A percentile compares a stretch with the other conserved stretches of the same genome.
These are phyloP conservation scores for Eulithis testata DNA, from an alignment of 2,888 invertebrate species.

Conservation along the genomic window DNA sequence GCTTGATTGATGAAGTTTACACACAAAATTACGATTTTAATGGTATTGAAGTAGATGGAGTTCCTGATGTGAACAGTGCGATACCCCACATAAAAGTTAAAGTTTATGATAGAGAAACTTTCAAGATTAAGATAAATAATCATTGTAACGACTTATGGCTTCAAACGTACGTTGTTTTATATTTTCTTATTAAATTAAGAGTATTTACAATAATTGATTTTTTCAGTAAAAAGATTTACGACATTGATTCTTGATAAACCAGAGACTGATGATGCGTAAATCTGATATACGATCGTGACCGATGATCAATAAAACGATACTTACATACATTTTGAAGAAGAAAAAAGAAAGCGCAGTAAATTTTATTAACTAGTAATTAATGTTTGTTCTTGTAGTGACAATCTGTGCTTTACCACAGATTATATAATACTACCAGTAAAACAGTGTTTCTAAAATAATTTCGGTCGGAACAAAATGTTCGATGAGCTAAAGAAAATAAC, in stretches of 20 bases:
- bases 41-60: constrained; percentile 24
- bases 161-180: no score
- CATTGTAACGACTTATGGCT: no score
- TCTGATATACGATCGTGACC: constrained; percentile 5
- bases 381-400: no score
- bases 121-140: constrained; percentile 7
- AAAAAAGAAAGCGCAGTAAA: constrained; percentile 3
- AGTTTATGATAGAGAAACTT: constrained; percentile 13
- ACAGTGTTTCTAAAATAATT: background rate
- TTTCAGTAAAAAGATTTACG: background rate
- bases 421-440: no score
- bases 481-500: constrained; percentile 9
- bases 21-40: constrained; percentile 32
- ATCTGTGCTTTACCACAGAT: no score
- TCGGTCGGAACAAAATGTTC: background rate
- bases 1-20: constrained; percentile 28
- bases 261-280: background rate
- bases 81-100: constrained; percentile 19
- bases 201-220: no score
- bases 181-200: no score
- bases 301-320: background rate
- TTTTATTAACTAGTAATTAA: background rate
- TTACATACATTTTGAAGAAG: constrained; percentile 1
- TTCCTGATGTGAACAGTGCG: constrained; percentile 7
- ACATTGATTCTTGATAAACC: background rate